phyloP scores from a whole-genome alignment of 2,113 vertebrate species.

The Vidua macroura region DNA sequence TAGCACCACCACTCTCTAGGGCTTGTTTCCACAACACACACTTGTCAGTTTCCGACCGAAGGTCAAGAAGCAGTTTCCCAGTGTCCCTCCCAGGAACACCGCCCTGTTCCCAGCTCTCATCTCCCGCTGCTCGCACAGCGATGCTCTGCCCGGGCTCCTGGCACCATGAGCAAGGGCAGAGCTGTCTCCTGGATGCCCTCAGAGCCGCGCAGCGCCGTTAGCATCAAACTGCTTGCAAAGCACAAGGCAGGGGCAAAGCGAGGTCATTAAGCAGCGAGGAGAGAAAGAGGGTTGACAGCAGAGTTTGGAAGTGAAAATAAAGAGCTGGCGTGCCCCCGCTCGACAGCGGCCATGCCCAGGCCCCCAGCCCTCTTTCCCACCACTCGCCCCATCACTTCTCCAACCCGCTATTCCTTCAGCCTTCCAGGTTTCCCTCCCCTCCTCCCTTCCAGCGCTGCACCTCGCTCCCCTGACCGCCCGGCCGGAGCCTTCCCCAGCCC shows the following conservation, averaged over 20 bases:
- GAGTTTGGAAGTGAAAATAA: neutral
- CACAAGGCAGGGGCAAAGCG: neutral
- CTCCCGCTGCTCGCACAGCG: rapidly evolving
- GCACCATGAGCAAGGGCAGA: rapidly evolving
- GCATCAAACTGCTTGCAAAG: neutral
- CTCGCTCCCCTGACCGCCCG: neutral
- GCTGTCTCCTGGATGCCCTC: neutral
- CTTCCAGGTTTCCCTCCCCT: neutral
- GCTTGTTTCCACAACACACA: neutral
- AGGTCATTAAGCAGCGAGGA: rapidly evolving
- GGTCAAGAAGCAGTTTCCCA: neutral
- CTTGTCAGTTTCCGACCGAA: rapidly evolving
- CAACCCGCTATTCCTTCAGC: neutral
- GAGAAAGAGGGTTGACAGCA: rapidly evolving
- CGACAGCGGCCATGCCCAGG: neutral
- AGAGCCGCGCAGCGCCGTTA: neutral
- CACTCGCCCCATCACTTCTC: neutral
- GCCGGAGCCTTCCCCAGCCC: neutral
- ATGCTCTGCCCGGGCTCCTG: rapidly evolving
- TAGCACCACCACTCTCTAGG: neutral
- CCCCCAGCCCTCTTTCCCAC: neutral
- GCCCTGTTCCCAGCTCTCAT: neutral
- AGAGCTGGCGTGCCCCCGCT: neutral
- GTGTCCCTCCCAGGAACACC: rapidly evolving
- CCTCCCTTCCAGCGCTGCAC: neutral